Conservation (phyloP, 2,113 vertebrate species). For the Ibidorhyncha struthersii region DNA sequence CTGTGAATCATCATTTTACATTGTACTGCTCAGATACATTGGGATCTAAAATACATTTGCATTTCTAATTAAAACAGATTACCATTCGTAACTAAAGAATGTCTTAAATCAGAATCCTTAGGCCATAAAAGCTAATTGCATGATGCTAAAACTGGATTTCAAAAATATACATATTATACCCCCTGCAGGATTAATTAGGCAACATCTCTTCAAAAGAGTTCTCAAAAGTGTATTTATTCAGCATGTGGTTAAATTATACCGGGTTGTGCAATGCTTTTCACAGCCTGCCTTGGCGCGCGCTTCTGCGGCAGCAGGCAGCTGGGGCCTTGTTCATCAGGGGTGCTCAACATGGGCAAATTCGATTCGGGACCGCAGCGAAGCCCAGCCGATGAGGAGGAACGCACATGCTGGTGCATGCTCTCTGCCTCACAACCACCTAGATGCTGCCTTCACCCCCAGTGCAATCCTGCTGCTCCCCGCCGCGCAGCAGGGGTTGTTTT, state of each 20-base stretch:
- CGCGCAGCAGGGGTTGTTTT: not conserved
- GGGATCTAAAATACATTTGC: slow-evolving; percentile 46
- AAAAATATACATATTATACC: slow-evolving; percentile 66
- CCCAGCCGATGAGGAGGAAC: not conserved
- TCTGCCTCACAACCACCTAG: not conserved
- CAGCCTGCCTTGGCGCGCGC: not conserved
- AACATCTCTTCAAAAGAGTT: slow-evolving; percentile 58
- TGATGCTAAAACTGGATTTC: slow-evolving; percentile 57
- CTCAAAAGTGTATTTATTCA: slow-evolving; percentile 64
- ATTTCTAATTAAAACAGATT: slow-evolving; percentile 66
- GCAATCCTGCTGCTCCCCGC: not conserved
- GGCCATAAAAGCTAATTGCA: slow-evolving; percentile 63
- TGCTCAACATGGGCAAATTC: not conserved
- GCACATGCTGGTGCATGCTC: not conserved
- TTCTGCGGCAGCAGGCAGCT: not conserved
- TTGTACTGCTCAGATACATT: slow-evolving; percentile 20
- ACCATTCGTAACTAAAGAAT: slow-evolving; percentile 46
- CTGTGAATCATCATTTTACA: slow-evolving; percentile 50
- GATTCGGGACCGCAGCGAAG: not conserved
- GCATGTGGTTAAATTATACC: slow-evolving; percentile 30
- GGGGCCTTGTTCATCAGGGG: not conserved
- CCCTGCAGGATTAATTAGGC: slow-evolving; percentile 69
- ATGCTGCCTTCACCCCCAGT: not conserved
- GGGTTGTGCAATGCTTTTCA: slow-evolving; percentile 14
- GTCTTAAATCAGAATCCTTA: slow-evolving; percentile 59